Conservation (phyloP, 2,888 invertebrate genomes). For the Protonemura montana region DNA sequence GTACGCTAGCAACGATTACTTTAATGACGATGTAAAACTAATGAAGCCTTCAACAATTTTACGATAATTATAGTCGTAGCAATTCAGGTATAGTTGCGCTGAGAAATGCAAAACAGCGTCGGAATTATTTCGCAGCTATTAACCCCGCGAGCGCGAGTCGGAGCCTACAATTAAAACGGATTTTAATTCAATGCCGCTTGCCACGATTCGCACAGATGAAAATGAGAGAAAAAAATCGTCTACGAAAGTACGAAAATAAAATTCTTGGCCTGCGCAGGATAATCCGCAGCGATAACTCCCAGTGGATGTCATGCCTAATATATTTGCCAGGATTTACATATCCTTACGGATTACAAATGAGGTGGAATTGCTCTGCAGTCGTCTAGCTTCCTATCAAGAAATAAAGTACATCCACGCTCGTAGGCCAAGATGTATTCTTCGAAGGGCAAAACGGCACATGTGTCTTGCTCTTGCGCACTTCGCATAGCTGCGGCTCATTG, state of each 20-base stretch:
- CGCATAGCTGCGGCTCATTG: neutral
- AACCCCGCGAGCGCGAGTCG: neutral
- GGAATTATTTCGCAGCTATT: neutral
- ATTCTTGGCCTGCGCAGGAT: neutral
- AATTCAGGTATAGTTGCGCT: neutral
- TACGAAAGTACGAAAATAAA: neutral
- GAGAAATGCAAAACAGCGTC: constrained; percentile 7
- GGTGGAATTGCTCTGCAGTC: neutral
- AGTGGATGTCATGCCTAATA: neutral
- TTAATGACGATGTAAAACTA: constrained; percentile 12
- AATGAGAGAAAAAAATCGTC: neutral
- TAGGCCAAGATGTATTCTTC: neutral
- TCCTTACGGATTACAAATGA: neutral
- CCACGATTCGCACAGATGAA: neutral
- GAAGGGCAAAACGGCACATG: neutral
- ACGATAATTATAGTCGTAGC: neutral
- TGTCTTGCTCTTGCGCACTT: neutral
- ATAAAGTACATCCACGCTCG: neutral
- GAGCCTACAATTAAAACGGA: constrained; percentile 12
- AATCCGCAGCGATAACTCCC: constrained; percentile 12
- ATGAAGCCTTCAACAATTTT: neutral
- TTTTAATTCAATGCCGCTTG: neutral
- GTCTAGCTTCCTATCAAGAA: neutral
- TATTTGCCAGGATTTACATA: neutral
- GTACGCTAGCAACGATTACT: neutral